Evolutionary conservation across 2,888 invertebrate genomes (phyloP).

Genomic region (Microctonus brassicae): DNA sequence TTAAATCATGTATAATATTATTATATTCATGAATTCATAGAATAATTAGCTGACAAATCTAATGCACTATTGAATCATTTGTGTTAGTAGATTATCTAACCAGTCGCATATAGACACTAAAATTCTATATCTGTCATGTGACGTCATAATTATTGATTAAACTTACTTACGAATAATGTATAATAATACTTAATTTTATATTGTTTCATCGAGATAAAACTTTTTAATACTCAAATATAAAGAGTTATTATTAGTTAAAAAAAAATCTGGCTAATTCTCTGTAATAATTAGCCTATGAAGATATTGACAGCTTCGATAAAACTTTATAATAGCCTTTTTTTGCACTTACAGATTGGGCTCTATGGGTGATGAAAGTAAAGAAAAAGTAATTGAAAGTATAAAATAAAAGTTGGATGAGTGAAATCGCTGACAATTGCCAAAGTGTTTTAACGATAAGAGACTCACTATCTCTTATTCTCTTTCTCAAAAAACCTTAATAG

Average conservation of each 20-base stretch:
- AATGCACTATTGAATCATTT: too few species aligned
- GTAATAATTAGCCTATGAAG: neutral
- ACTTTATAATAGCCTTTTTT: slow-evolving; percentile 18
- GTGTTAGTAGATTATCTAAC: too few species aligned
- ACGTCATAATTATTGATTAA: neutral
- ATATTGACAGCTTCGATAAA: slow-evolving; percentile 13
- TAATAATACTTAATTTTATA: too few species aligned
- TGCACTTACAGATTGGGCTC: neutral
- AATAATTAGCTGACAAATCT: too few species aligned
- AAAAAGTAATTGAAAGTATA: slow-evolving; percentile 4
- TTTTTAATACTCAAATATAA: neutral
- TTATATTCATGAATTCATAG: too few species aligned
- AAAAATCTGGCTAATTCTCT: neutral
- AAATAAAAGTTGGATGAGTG: slow-evolving; percentile 16
- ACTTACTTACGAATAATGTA: too few species aligned
- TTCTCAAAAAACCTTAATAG: slow-evolving; percentile 49
- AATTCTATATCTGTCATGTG: neutral
- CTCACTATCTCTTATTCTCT: slow-evolving; percentile 27
- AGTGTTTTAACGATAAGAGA: slow-evolving; percentile 54
- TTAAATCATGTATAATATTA: too few species aligned
- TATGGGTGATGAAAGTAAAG: neutral
- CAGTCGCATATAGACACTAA: too few species aligned
- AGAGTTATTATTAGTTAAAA: neutral
- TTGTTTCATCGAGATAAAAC: too few species aligned
- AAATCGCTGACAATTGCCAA: slow-evolving; percentile 59